Evolutionary conservation across 2,888 invertebrate species (phyloP), one percentile per base, ranked within the genome.

Genomic region (Orchesella flavescens): DNA sequence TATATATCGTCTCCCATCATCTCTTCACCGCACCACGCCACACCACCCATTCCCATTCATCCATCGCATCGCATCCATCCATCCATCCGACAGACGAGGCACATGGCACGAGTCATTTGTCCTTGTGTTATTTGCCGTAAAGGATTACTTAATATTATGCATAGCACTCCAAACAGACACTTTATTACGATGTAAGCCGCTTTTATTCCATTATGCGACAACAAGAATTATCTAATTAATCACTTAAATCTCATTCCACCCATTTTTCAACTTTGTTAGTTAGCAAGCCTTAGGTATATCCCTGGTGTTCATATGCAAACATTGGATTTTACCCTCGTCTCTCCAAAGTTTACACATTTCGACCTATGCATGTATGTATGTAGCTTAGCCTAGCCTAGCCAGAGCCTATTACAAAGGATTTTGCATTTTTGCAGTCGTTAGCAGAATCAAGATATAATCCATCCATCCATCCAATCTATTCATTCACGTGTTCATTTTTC

Each of bases 71-170:
- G 1, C 4, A 57, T 57, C 21, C 57, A 57, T 9, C 57, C 57
- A 57, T 57, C 21, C 57, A 57, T 57, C 57, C 7, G 57, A 19
- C 21, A 57, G 9, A 9, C 34, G 34, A 34, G 34, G n/a, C 65
- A 43, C 17, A 43, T 59, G 72, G 72, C 72, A 72, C 72, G 72
- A 72, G 72, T 72, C 57, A 57, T 72, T 53, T 72, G 55, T 71
- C 57, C 34, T 44, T 17, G 43, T 59, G 57, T 34, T 57, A 13
- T 57, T 61, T 43, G 13, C 59, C 34, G 55, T 73, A 73, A 73
- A 61, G 61, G 73, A 73, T 73, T 72, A 53, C 13, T 57, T 44
- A 46, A 55, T 44, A 23, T 23, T 59, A 61, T 61, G 44, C 44
- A 44, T 44, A 34, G 59, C 73, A 73, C 73, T 73, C 61, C 19